Base-by-base conservation (phyloP, 2,797 vertebrate species). In the Nyctalus aviator region DNA sequence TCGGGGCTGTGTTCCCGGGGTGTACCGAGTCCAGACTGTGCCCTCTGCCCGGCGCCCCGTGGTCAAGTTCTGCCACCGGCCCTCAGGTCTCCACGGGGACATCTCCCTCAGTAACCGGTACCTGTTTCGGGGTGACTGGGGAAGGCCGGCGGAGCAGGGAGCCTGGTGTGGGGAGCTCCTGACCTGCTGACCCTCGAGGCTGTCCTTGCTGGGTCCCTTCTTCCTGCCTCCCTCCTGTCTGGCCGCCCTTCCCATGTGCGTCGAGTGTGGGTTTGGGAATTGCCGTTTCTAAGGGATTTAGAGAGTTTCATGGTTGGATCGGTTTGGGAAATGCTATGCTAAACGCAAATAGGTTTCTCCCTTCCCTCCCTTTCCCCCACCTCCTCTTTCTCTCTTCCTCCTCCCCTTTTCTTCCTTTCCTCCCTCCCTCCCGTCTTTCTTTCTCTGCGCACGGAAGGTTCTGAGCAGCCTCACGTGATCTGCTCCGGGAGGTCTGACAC, bases 51-150 rank as follows among this genome's bases (percentile, higher is more conserved):
- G 99, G 8, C 98, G 99, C 13, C 99, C 99, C 0, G 99, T 99
- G 6, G 98, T 99, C 89, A 99, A 99, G 95, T 99, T 99, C 96
- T 98, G 98, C 92, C 99, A 99, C 97, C 98, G 98, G 6, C 98
- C 99, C n/a, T 99, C 99, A 0, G 98, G 98, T 79, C 98, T 99
- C 85, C 98, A 98, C 3, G 99, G 99, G 0, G 99, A 99, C 96
- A 96, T 99, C 97, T 99, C 99, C 83, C 96, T 99, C 32, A 99
- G 99, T 96, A 99, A 99, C 98, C 99, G 98, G 99, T 99, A 77
- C 27, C 46, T 32, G 6, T 23, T 32, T 64, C 25, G 27, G 76
- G 88, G 37, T 12, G 57, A 6, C 21, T 7, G 48, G 23, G 89
- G 64, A 57, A 73, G 72, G 68, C 59, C n/a, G 23, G 73, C 8